These are phyloP conservation scores for Cotesia glomerata DNA, from an alignment of 1,140 invertebrate species.

Conservation along the genomic window DNA sequence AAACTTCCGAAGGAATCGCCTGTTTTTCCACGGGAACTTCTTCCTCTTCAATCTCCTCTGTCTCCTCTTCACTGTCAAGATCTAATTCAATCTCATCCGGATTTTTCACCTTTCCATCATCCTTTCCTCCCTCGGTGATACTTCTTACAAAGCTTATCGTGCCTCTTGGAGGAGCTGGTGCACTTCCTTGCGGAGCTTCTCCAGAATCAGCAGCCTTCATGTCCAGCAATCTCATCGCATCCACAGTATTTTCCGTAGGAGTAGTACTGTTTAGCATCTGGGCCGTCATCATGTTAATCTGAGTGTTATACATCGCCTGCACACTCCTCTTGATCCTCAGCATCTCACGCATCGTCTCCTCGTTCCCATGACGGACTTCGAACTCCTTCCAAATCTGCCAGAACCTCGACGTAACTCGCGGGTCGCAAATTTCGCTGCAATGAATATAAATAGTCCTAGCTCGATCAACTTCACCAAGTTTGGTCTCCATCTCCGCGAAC, in stretches of 20 bases:
- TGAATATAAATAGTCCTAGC: conserved; percentile 97
- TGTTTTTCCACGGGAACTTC: conserved; percentile 79
- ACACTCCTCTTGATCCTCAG: conserved; percentile 96
- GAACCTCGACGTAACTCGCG: conserved; percentile 89
- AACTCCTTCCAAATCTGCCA: conserved; percentile 99
- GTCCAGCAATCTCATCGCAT: conserved; percentile 88
- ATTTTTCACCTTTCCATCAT: conserved; percentile 76
- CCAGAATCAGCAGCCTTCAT: conserved; percentile 69
- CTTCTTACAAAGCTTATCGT: conserved; percentile 86
- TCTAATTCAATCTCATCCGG: conserved; percentile 86
- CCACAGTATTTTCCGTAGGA: conserved; percentile 73
- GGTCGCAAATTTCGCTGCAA: conserved; percentile 99
- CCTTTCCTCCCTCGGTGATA: conserved; percentile 78
- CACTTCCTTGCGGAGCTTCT: conserved; percentile 40
- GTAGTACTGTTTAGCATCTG: conserved; percentile 87
- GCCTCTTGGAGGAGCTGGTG: conserved; percentile 62
- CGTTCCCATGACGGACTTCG: conserved; percentile 99
- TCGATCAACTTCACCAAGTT: conserved; percentile 96
- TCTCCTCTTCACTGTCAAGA: conserved; percentile 80
- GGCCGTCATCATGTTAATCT: conserved; percentile 97
- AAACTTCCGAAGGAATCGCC: conserved; percentile 82
- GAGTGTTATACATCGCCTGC: conserved; percentile 95
- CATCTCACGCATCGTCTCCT: conserved; percentile 99
- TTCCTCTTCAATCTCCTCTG: conserved; percentile 64
- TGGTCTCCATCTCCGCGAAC: conserved; percentile 97